Percentiles rank a stretch among this genome's conserved stretches.
These are phyloP conservation scores for Lonchura striata DNA, from an alignment of 2,113 vertebrate species.

Conservation along the genomic window DNA sequence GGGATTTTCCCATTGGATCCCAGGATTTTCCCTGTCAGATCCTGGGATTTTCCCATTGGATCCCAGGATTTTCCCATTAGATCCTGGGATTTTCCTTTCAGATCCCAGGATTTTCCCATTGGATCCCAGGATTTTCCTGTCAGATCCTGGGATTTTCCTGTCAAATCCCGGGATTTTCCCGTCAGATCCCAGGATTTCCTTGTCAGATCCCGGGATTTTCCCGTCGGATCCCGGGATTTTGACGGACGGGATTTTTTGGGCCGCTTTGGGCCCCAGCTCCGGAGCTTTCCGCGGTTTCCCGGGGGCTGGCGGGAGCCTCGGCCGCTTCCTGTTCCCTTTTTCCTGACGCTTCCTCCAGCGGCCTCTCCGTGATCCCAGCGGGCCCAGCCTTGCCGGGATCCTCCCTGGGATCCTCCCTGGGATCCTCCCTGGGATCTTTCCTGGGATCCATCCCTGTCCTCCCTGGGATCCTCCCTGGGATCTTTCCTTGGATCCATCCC, in stretches of 20 bases:
- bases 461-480: too few species aligned
- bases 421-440: neutral
- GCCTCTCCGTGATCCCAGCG: neutral
- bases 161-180: neutral
- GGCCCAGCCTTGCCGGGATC: neutral
- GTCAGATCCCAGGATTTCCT: fast-evolving
- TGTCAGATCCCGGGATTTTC: neutral
- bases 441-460: too few species aligned
- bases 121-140: neutral
- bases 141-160: neutral
- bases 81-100: fast-evolving
- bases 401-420: neutral
- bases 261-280: neutral
- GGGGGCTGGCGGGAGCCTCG: neutral
- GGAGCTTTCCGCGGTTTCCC: neutral
- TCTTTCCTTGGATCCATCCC: too few species aligned
- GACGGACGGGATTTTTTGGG: fast-evolving
- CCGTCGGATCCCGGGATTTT: neutral
- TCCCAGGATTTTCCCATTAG: neutral
- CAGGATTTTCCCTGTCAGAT: neutral
- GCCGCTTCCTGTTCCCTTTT: neutral
- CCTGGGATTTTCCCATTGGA: neutral
- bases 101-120: fast-evolving
- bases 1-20: too few species aligned
- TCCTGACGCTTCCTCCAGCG: neutral